Conservation (phyloP, 2,113 vertebrate species). For the Thermophis baileyi region DNA sequence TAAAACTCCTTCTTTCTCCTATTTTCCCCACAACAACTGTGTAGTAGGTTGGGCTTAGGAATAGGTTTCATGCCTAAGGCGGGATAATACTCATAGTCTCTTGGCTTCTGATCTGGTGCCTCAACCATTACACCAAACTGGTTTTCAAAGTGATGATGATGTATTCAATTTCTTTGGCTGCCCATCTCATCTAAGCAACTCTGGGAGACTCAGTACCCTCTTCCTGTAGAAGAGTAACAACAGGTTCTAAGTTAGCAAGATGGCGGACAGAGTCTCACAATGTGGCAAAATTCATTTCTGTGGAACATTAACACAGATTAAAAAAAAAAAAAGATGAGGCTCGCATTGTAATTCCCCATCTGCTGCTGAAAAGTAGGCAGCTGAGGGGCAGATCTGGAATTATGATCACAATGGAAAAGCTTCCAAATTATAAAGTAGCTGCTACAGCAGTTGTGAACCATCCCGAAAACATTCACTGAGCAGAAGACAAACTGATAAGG, state of each 20-base stretch:
- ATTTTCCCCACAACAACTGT: too few species aligned
- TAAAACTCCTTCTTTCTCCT: neutral
- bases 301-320: neutral
- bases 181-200: neutral
- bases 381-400: neutral
- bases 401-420: neutral
- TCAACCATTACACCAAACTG: too few species aligned
- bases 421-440: neutral
- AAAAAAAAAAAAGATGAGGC: neutral
- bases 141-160: too few species aligned
- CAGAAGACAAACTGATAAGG: neutral
- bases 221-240: neutral
- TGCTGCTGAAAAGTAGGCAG: neutral
- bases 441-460: neutral
- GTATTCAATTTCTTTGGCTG: neutral
- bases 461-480: neutral
- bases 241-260: neutral
- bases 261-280: neutral
- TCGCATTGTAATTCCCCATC: neutral
- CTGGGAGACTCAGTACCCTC: neutral
- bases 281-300: neutral
- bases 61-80: too few species aligned
- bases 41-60: too few species aligned
- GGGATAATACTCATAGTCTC: too few species aligned
- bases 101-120: too few species aligned